Base-by-base conservation (phyloP, 1,140 invertebrate genomes). In the Drosophila burlai region DNA sequence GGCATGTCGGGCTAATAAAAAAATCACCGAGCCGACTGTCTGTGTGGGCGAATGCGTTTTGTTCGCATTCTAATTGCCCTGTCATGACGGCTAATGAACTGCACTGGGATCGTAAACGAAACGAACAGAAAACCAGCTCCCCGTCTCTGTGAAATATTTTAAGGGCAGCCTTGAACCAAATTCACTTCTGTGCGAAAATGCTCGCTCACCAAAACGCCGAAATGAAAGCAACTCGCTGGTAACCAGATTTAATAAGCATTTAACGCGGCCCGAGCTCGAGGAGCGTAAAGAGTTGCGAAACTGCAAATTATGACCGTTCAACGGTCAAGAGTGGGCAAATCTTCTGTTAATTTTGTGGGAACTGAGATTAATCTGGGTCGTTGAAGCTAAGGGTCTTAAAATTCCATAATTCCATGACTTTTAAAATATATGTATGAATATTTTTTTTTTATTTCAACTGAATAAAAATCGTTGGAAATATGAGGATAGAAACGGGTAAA, bases 41-140 rank as follows among this genome's bases (percentile, higher is more conserved):
- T 65, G 83, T 84, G 83, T 85, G 82, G 79, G 83, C 78, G 83
- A 55, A 26, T 61, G 78, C 67, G 63, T 71, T 77, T 81, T 81
- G 67, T 72, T 84, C 58, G 68, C 65, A 81, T 85, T 86, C 83
- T 86, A 86, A 86, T 86, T 82, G 79, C 69, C 78, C 68, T 77
- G 81, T 67, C 74, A 69, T 67, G 60, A 26, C 57, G 61, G 78
- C 66, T 76, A 76, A 80, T 72, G 73, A 80, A 80, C 61, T 57
- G 57, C 54, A 64, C 65, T 62, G 49, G 15, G 49, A 34, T 68
- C 76, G 54, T 76, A 71, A 76, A 80, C 67, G 46, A 62, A 46
- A 46, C 43, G 43, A 29, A 24, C 18, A 10, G 49, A 45, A 61
- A 58, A 58, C 80, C 73, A 59, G 80, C 61, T 81, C 52, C 62